phyloP scores from a whole-genome alignment of 1,140 invertebrate species.

The Cryptotermes secundus region DNA sequence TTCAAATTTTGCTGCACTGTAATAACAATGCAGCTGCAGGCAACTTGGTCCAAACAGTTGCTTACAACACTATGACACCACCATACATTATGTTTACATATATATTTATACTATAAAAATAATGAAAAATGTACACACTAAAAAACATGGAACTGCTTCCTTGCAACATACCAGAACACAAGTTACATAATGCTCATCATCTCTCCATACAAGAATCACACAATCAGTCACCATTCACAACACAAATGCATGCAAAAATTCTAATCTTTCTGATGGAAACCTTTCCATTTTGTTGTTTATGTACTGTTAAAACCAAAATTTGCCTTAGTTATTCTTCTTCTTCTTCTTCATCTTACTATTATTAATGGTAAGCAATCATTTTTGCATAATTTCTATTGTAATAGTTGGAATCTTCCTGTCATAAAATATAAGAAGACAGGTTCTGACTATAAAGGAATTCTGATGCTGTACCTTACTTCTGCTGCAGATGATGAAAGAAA shows the following conservation, averaged over 20 bases:
- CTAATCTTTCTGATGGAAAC: not conserved
- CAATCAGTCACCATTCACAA: not conserved
- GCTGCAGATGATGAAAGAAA: not conserved
- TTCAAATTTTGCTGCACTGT: not conserved
- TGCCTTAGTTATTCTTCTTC: not conserved
- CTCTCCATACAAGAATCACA: not conserved
- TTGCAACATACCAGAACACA: not conserved
- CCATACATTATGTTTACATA: not conserved
- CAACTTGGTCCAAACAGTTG: not conserved
- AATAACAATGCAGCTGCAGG: not conserved
- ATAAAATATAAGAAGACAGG: too few relatives aligned
- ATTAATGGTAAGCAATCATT: not conserved
- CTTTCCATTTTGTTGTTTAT: not conserved
- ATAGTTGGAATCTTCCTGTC: too few relatives aligned
- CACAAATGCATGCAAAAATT: conserved; percentile 12
- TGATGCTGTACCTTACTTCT: too few relatives aligned
- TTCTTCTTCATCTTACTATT: too few relatives aligned
- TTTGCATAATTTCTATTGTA: too few relatives aligned
- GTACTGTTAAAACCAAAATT: not conserved
- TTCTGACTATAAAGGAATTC: too few relatives aligned
- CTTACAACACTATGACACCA: not conserved
- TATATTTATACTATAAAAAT: not conserved
- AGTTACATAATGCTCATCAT: not conserved
- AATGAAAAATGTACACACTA: not conserved
- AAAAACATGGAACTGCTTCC: not conserved